phyloP scores from a whole-genome alignment of 2,113 vertebrate species.

The Pseudonaja textilis region DNA sequence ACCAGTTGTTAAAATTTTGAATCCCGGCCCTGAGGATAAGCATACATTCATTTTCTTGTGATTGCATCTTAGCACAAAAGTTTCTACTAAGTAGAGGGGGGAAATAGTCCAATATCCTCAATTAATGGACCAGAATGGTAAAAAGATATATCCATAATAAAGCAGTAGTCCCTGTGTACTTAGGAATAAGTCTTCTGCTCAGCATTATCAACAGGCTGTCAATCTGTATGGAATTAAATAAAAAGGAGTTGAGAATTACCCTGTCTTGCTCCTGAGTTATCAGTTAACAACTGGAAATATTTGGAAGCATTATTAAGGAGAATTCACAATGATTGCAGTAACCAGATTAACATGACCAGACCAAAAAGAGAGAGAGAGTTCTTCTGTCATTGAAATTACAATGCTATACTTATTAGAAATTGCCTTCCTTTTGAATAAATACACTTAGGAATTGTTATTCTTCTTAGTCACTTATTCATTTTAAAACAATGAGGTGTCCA shows the following conservation, averaged over 20 bases:
- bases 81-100: background rate
- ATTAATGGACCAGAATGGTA: background rate
- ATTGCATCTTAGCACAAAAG: background rate
- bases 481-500: background rate
- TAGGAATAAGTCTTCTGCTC: background rate
- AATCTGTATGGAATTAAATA: too few relatives aligned
- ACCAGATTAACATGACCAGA: background rate
- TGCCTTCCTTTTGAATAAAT: background rate
- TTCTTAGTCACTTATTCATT: background rate
- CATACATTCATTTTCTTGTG: background rate
- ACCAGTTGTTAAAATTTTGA: too few relatives aligned
- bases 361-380: background rate
- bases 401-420: background rate
- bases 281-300: background rate
- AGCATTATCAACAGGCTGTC: too few relatives aligned
- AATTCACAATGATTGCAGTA: background rate
- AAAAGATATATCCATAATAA: background rate
- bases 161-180: background rate
- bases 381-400: background rate
- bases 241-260: background rate
- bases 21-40: too few relatives aligned
- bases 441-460: background rate
- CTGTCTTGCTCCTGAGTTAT: background rate
- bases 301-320: background rate
- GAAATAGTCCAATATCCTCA: background rate